phyloP scores from a whole-genome alignment of 2,797 vertebrate species.

The Notoglanidium macrostoma region DNA sequence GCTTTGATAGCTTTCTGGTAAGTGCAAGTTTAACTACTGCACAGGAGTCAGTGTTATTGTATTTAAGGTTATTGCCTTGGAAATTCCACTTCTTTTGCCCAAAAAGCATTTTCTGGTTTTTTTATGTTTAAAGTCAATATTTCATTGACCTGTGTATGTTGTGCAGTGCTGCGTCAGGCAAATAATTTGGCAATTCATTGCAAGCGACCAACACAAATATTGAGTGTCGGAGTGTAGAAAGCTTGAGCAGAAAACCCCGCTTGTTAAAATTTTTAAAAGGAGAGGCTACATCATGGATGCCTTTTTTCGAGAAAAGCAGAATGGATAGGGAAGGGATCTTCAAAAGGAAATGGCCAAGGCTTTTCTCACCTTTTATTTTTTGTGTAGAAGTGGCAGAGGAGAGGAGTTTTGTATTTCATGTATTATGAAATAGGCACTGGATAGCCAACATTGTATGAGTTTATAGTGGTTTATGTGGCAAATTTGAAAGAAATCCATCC shows the following conservation, averaged over 20 bases:
- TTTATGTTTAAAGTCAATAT: slow-evolving; percentile 22
- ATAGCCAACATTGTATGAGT: not conserved
- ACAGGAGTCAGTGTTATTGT: slow-evolving; percentile 26
- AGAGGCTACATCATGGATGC: not conserved
- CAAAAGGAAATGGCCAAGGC: not conserved
- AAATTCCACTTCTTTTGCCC: slow-evolving; percentile 23
- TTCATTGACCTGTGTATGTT: slow-evolving; percentile 14
- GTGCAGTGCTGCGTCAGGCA: slow-evolving; percentile 21
- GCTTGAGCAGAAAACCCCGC: not conserved
- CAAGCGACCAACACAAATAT: not conserved
- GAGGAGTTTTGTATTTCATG: not conserved
- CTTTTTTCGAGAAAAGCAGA: not conserved
- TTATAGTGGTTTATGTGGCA: slow-evolving; percentile 1
- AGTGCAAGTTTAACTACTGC: slow-evolving; percentile 37
- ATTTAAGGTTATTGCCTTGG: not conserved
- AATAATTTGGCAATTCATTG: slow-evolving; percentile 14
- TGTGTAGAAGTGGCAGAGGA: not conserved
- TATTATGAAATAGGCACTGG: not conserved
- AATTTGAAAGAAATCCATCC: not conserved
- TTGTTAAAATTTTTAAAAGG: not conserved
- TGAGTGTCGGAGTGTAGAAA: not conserved
- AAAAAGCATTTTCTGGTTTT: not conserved
- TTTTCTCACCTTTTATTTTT: not conserved
- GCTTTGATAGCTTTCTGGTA: slow-evolving; percentile 30
- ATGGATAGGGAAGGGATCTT: not conserved